Base-by-base conservation (phyloP, 2,113 vertebrate species). In the Chaetura pelagica region DNA sequence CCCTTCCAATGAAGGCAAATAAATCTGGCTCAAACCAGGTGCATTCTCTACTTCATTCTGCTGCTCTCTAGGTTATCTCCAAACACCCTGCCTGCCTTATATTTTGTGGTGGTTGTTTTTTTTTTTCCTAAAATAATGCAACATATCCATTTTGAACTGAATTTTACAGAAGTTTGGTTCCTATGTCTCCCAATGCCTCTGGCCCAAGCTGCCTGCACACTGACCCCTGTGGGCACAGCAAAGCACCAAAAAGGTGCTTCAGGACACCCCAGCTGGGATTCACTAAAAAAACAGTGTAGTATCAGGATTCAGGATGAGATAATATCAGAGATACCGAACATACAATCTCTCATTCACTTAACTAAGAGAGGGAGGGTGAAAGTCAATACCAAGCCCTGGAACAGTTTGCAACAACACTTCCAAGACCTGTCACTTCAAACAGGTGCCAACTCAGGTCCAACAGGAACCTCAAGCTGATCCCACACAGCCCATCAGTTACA, bases 11-110 rank as follows among this genome's bases (percentile, higher is more conserved):
- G 2, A 63, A 55, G 24, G 27, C 34, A 84, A 83, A 86, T 34
- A 55, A 63, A 66, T 12, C 49, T 44, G 59, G 19, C 46, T 52
- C n/a, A 52, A 66, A 51, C 4, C 40, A 42, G 40, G 40, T 12
- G 40, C 40, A 42, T 42, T 42, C 40, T 42, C 40, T 42, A 42
- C 40, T 14, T 42, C 76, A 75, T 14, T 61, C 51, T 73, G 19
- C 49, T 55, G 15, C 38, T 61, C 3, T 16, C 54, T 24, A 27
- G n/a, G 16, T 29, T 38, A 55, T n/a, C 51, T 38, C 72, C 59
- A 87, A 42, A 51, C 8, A 51, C 0, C 0, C 9, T 49, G 42
- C 0, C 9, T 49, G 42, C 40, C 27, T 48, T 77, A 71, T 49
- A 34, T 24, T 61, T 62, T 58, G 51, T 1, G 0, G 10, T 38